Base-by-base conservation (phyloP, 2,888 invertebrate species). In the Dynastes hyllus region DNA sequence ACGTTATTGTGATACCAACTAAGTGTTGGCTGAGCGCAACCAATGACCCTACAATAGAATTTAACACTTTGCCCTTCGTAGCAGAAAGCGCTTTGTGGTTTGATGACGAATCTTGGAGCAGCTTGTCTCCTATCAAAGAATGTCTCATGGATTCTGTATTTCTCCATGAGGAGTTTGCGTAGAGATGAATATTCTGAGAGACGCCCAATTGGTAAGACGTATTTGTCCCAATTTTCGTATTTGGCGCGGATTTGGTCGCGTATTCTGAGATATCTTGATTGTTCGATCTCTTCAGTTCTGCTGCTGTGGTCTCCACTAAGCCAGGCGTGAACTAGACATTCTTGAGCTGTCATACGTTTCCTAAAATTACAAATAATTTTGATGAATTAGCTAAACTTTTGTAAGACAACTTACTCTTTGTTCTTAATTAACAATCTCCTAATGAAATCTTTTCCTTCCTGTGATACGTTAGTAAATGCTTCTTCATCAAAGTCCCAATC, bases 401-500 rank as follows among this genome's bases (percentile, higher is more conserved):
- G 80, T 53, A 69, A 3, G 22, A 71, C 5, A 11, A 45, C 94
- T 92, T 89, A 97, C 95, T 97, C 97, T 90, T 98, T 98, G 88
- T 95, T 97, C 89, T 96, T 95, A 80, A 98, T 91, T 13, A 99
- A 92, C 80, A 99, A 92, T 87, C 96, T 93, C 83, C 95, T 93
- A 89, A 99, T 99, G 90, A 99, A 99, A 91, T 99, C 99, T 91
- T 97, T 98, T 85, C 96, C 99, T 88, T 98, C 97, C 78, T 97
- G 96, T 0, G 99, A 99, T 76, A 99, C 97, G 86, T 95, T 94
- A 32, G 93, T 91, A 92, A 99, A 99, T 8, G 97, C 95, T 85
- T 98, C 97, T 87, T 95, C 95, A 87, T 99, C 99, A 90, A 99
- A 99, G 92, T 98, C 97, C 99, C 99, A 99, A 90, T 99, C 98